phyloP scores from a whole-genome alignment of 2,797 vertebrate species.

The Labeo calbasu region DNA sequence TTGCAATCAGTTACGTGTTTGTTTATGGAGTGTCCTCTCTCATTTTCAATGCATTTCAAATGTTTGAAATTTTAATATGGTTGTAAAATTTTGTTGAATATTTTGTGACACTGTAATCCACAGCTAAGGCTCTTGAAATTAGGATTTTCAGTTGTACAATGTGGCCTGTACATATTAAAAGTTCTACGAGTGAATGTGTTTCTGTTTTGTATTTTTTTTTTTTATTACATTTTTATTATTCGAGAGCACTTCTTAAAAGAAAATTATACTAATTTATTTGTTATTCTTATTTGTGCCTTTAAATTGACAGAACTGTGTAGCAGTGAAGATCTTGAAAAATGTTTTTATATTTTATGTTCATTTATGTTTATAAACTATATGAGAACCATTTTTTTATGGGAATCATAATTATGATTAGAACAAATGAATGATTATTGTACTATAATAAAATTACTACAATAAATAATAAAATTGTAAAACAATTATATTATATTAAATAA shows the following conservation, averaged over 20 bases:
- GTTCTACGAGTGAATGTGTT: conserved; percentile 49
- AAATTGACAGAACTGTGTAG: background rate
- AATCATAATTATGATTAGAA: no score
- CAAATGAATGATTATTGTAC: no score
- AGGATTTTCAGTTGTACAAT: conserved; percentile 49
- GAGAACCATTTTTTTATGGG: no score
- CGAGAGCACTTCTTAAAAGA: background rate
- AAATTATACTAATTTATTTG: no score
- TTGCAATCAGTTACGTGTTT: conserved; percentile 38
- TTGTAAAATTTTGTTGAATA: conserved; percentile 39
- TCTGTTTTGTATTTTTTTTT: background rate
- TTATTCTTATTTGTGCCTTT: background rate
- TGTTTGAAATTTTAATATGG: conserved; percentile 9
- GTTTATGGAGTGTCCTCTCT: conserved; percentile 23
- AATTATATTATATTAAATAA: no score
- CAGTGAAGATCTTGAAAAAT: background rate
- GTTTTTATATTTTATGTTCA: no score
- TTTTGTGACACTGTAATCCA: conserved; percentile 53
- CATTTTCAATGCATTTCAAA: conserved; percentile 32
- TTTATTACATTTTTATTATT: background rate
- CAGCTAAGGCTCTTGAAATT: conserved; percentile 22
- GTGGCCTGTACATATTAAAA: conserved; percentile 63
- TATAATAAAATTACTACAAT: no score
- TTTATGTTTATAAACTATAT: no score
- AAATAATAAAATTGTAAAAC: no score